A percentile compares a stretch with the other conserved stretches of the same genome.
phyloP scores from a whole-genome alignment of 2,888 invertebrate genomes.

The Nomada fucata region DNA sequence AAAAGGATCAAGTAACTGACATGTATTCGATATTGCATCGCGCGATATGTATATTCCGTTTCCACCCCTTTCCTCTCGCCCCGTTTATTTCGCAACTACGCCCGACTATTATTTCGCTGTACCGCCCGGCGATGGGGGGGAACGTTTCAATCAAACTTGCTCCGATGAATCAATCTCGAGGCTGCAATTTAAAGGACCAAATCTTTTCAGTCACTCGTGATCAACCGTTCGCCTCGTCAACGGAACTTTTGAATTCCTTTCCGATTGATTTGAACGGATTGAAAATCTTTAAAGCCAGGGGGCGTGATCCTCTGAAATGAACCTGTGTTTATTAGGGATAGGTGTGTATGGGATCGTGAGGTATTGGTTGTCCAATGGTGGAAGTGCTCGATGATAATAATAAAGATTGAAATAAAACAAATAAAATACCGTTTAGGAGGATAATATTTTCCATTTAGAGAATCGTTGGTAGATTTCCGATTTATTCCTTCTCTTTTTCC shows the following conservation, averaged over 20 bases:
- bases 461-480: too few relatives aligned
- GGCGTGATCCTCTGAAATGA: too few relatives aligned
- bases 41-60: conserved; percentile 6
- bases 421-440: too few relatives aligned
- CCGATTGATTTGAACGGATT: neutral
- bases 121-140: neutral
- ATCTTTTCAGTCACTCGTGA: neutral
- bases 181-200: conserved; percentile 12
- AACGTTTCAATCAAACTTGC: conserved; percentile 39
- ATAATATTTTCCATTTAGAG: too few relatives aligned
- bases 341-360: too few relatives aligned
- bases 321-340: too few relatives aligned
- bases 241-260: neutral
- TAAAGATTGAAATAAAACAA: too few relatives aligned
- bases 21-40: conserved; percentile 21
- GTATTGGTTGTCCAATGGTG: too few relatives aligned
- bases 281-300: neutral
- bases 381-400: too few relatives aligned
- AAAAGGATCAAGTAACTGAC: conserved; percentile 27
- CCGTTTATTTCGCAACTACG: conserved; percentile 12
- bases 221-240: neutral
- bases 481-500: too few relatives aligned
- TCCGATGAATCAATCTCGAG: conserved; percentile 28
- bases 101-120: conserved; percentile 6
- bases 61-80: neutral